Evolutionary conservation across 2,888 invertebrate species (phyloP).

Genomic region (Drosophila mayaguana): DNA sequence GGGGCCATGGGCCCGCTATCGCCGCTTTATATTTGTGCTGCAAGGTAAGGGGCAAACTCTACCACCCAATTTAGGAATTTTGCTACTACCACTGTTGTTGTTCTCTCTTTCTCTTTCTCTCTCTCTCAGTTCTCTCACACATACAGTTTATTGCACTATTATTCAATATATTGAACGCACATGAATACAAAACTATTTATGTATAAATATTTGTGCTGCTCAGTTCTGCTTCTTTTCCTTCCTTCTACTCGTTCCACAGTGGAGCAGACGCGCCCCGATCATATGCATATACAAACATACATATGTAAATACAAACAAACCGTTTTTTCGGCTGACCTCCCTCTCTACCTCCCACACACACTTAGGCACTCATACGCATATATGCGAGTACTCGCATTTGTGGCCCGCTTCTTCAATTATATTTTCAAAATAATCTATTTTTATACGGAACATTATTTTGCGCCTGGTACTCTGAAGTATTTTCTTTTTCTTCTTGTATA

Average conservation of each 20-base stretch:
- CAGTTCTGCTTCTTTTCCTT: slow-evolving; percentile 14
- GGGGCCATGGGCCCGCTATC: slow-evolving; percentile 47
- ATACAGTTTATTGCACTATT: slow-evolving; percentile 56
- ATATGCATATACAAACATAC: slow-evolving; percentile 7
- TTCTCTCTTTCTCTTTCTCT: slow-evolving; percentile 6
- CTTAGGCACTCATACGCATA: slow-evolving; percentile 7
- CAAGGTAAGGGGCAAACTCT: slow-evolving; percentile 60
- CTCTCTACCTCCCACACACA: slow-evolving; percentile 18
- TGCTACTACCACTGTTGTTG: slow-evolving; percentile 30
- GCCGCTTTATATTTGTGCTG: slow-evolving; percentile 32
- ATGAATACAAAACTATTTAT: slow-evolving; percentile 15
- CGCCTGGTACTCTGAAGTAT: slow-evolving; percentile 56
- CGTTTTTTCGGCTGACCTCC: slow-evolving; percentile 38
- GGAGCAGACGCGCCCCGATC: slow-evolving; percentile 50
- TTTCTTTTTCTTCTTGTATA: slow-evolving; percentile 21
- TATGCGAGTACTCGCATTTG: slow-evolving; percentile 39
- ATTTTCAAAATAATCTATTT: slow-evolving; percentile 61
- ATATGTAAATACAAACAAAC: slow-evolving; percentile 27
- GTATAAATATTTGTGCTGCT: slow-evolving; percentile 24
- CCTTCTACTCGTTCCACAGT: slow-evolving; percentile 40
- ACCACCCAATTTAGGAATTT: slow-evolving; percentile 29
- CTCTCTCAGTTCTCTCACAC: slow-evolving; percentile 9
- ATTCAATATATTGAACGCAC: slow-evolving; percentile 41
- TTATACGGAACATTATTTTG: slow-evolving; percentile 56
- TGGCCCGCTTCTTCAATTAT: slow-evolving; percentile 61